Percentiles rank a stretch among this genome's conserved stretches.
Evolutionary conservation across 2,113 vertebrate genomes (phyloP).

Genomic region (Campylomormyrus tamandua): DNA sequence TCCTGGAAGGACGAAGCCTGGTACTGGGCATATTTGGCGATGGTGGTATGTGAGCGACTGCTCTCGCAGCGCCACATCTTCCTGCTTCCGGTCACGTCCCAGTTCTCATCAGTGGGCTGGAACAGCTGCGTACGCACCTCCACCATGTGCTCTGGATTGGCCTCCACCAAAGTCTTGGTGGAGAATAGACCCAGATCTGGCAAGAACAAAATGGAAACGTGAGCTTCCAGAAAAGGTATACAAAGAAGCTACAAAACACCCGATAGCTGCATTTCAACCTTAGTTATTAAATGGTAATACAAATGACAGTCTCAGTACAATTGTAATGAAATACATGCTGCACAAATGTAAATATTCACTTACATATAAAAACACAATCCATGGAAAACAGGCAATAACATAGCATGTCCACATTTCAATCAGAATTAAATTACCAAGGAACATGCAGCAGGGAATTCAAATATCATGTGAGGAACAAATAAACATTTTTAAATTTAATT

Average conservation of each 20-base stretch:
- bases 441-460: not conserved
- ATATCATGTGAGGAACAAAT: not conserved
- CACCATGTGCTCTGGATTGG: constrained; percentile 92
- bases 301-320: not conserved
- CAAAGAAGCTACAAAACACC: not conserved
- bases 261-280: not conserved
- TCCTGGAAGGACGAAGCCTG: constrained; percentile 99
- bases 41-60: constrained; percentile 92
- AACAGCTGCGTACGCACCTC: constrained; percentile 91
- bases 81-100: constrained; percentile 86
- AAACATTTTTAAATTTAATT: not conserved
- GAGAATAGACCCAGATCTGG: constrained; percentile 94
- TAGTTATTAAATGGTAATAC: not conserved
- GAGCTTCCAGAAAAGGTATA: not conserved
- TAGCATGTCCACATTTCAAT: not conserved
- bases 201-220: not conserved
- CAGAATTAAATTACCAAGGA: not conserved
- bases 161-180: constrained; percentile 96
- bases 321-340: not conserved
- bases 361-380: not conserved
- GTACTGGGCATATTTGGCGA: constrained; percentile 96
- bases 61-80: constrained; percentile 98
- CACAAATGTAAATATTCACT: not conserved
- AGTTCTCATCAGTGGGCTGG: constrained; percentile 95
- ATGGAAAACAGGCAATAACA: not conserved